Evolutionary conservation across 2,113 vertebrate genomes (phyloP).

Genomic region (Dicentrarchus labrax): DNA sequence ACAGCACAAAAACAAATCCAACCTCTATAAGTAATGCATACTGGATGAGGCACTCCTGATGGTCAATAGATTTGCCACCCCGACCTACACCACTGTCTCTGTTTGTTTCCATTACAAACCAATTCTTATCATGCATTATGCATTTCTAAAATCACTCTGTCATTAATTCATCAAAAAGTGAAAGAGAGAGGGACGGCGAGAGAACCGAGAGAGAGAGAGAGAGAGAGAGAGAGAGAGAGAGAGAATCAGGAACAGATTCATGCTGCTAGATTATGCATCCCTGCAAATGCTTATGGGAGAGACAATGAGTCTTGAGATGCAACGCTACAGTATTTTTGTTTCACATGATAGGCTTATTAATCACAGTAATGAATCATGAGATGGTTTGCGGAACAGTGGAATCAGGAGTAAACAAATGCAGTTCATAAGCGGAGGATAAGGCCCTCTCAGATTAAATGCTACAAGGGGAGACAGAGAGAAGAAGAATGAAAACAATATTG

Average conservation of each 20-base stretch:
- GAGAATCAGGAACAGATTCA: constrained; percentile 36
- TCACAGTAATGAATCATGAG: constrained; percentile 82
- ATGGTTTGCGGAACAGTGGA: constrained; percentile 65
- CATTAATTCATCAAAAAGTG: constrained; percentile 74
- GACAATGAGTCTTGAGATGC: constrained; percentile 68
- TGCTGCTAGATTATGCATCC: constrained; percentile 70
- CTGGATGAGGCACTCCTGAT: constrained; percentile 59
- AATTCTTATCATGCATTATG: constrained; percentile 77
- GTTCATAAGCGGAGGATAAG: constrained; percentile 62
- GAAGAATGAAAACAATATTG: neutral
- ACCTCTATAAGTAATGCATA: constrained; percentile 70
- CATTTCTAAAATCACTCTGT: constrained; percentile 66
- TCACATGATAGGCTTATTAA: constrained; percentile 80
- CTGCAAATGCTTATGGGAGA: constrained; percentile 59
- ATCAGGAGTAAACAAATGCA: constrained; percentile 74
- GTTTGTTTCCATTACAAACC: constrained; percentile 79
- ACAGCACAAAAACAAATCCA: constrained; percentile 65
- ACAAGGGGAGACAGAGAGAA: neutral
- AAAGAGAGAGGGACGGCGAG: constrained; percentile 6
- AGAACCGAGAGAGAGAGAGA: constrained; percentile 1
- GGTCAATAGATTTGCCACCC: constrained; percentile 70
- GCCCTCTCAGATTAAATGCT: constrained; percentile 18
- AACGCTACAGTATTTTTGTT: constrained; percentile 71
- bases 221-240: neutral
- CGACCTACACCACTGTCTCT: constrained; percentile 54